phyloP scores from a whole-genome alignment of 1,140 invertebrate genomes.

The Drosophila carrolli region DNA sequence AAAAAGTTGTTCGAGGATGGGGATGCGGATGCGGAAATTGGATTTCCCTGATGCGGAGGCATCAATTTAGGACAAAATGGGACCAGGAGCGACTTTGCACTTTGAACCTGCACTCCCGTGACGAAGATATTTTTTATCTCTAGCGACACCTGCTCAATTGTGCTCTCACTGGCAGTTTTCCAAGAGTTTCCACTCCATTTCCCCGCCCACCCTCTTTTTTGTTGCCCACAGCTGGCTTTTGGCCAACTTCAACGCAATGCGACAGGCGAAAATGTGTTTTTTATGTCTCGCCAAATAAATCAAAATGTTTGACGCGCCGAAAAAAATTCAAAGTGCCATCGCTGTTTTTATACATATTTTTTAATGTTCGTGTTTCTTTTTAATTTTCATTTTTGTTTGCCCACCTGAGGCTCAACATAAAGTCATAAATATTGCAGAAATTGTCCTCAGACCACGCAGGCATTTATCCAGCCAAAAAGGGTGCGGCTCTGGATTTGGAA shows the following conservation, averaged over 20 bases:
- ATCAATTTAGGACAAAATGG: slow-evolving; percentile 37
- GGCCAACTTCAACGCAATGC: slow-evolving; percentile 64
- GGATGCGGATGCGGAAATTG: slow-evolving; percentile 67
- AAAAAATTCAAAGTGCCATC: slow-evolving; percentile 29
- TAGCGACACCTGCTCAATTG: slow-evolving; percentile 18
- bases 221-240: slow-evolving; percentile 30
- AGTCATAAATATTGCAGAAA: slow-evolving; percentile 68
- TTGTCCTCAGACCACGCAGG: slow-evolving; percentile 28
- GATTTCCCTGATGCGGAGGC: slow-evolving; percentile 45
- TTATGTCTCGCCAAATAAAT: slow-evolving; percentile 58
- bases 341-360: slow-evolving; percentile 16
- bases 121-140: slow-evolving; percentile 34
- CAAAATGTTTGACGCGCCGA: slow-evolving; percentile 29
- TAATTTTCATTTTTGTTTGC: slow-evolving; percentile 26
- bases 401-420: slow-evolving; percentile 51
- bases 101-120: slow-evolving; percentile 42
- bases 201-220: slow-evolving; percentile 2
- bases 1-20: slow-evolving; percentile 34
- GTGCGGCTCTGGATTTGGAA: slow-evolving; percentile 37
- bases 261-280: slow-evolving; percentile 44
- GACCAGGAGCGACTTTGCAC: slow-evolving; percentile 47
- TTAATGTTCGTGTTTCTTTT: slow-evolving; percentile 30
- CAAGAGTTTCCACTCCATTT: slow-evolving; percentile 46
- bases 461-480: slow-evolving; percentile 52
- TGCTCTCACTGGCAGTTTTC: slow-evolving; percentile 23